Percentiles rank a stretch among this genome's conserved stretches.
phyloP scores from a whole-genome alignment of 2,797 vertebrate species.

The Tapirus indicus region DNA sequence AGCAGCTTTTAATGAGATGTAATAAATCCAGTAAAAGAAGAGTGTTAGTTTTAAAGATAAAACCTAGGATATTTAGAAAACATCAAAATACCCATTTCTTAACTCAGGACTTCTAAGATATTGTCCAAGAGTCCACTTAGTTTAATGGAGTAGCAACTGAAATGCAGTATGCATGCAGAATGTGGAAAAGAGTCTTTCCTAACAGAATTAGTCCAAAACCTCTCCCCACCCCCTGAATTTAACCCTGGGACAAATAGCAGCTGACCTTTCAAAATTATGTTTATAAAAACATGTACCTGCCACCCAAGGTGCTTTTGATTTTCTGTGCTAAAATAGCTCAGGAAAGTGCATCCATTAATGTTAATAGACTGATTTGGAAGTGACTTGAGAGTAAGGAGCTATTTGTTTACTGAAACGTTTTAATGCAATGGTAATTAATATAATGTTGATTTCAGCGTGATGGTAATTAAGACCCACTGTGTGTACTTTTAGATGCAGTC shows the following conservation, averaged over 20 bases:
- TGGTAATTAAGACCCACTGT: conserved; percentile 74
- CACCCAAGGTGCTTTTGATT: conserved; percentile 47
- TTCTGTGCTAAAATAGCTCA: conserved; percentile 55
- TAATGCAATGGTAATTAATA: conserved; percentile 72
- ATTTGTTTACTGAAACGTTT: conserved; percentile 69
- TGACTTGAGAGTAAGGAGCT: conserved; percentile 45
- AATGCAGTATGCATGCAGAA: background rate
- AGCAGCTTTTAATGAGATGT: background rate
- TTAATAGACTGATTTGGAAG: conserved; percentile 59
- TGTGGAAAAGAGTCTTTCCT: background rate
- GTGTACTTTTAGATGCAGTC: conserved; percentile 64
- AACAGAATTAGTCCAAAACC: background rate
- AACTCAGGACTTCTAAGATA: background rate
- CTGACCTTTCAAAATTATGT: conserved; percentile 71
- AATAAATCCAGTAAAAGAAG: background rate
- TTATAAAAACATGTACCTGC: conserved; percentile 60
- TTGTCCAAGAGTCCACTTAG: conserved; percentile 25
- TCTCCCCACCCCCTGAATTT: background rate
- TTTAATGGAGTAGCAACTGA: background rate
- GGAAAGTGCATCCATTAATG: conserved; percentile 47
- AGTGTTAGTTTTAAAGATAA: conserved; percentile 49
- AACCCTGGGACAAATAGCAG: conserved; percentile 24
- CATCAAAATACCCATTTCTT: conserved; percentile 13
- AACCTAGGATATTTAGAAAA: conserved; percentile 36
- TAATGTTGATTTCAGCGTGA: conserved; percentile 45